Evolutionary conservation across 1,140 invertebrate genomes (phyloP), one percentile per base, ranked within the genome.

Genomic region (Brachionus koreanus): DNA sequence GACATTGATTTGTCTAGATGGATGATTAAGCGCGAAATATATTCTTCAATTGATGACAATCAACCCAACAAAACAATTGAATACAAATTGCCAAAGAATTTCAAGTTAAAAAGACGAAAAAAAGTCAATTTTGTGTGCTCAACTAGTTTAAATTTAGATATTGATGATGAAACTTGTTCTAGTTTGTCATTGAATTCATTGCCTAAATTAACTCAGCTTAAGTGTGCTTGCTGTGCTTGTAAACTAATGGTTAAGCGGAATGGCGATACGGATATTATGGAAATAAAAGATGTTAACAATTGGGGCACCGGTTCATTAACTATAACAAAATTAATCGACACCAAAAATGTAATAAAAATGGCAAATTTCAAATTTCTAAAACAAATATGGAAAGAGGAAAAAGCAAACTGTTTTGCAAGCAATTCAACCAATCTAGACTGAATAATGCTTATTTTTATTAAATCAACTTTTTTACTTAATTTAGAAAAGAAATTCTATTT

Each of bases 1-100:
- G 69, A 74, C 39, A 74, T 74, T 25, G 69, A 74, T 74, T 74
- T 74, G 69, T 74, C 69, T 16, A 19, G 46, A 19, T 74, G 69
- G 69, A 43, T 13, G 12, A 46, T 74, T 12, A 43, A 16, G 46
- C 69, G 69, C 23, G 69, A 74, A 35, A 46, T 46, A 13, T 74
- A 74, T 39, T 74, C 69, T 9, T 5, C 19, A 13, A 46, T 46
- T 3, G 39, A 35, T 33, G 23, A 35, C 3, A 39, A 2, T 5
- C 39, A 74, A 13, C 39, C 69, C 0, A 19, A 74, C 13, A 13
- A 69, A 69, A 39, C 43, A 23, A 46, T 74, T 10, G 69, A 74
- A 19, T 74, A 74, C 39, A 74, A 10, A 74, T 46, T 74, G 19
- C 69, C 69, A 7, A 74, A 74, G 23, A 46, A 23, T 74, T 74